Percentiles rank a stretch among this genome's conserved stretches.
Conservation (phyloP, 2,888 invertebrate species). For the Hesperia comma region DNA sequence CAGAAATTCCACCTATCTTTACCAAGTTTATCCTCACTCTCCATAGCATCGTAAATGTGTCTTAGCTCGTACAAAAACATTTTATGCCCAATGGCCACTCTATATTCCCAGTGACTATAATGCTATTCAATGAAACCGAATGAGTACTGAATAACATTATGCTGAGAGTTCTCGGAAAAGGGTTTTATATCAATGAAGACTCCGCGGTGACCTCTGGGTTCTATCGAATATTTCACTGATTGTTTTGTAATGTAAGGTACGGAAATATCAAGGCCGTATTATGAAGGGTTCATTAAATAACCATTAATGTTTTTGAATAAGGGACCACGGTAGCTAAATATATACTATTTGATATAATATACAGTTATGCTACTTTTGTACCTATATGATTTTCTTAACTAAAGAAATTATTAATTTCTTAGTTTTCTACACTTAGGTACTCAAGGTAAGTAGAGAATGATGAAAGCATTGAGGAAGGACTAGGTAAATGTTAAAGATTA, state of each 20-base stretch:
- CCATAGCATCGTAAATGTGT: constrained; percentile 17
- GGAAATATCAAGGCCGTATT: neutral
- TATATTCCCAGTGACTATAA: constrained; percentile 48
- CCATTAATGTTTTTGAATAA: no score
- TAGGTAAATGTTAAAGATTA: no score
- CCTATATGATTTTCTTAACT: no score
- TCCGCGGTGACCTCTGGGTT: constrained; percentile 42
- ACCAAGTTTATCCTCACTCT: constrained; percentile 10
- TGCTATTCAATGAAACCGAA: constrained; percentile 65
- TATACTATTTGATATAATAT: no score
- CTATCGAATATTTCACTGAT: constrained; percentile 26
- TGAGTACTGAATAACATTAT: constrained; percentile 69
- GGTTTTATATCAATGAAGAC: constrained; percentile 35
- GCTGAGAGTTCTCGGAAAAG: constrained; percentile 60
- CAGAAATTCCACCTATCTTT: neutral
- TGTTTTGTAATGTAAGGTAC: constrained; percentile 7
- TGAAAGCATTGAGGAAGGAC: no score
- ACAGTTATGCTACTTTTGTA: no score
- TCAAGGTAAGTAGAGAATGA: no score
- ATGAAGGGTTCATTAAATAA: no score
- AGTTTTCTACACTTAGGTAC: no score
- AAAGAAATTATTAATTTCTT: no score
- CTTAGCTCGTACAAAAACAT: constrained; percentile 16
- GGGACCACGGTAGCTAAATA: no score
- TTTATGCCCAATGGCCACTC: constrained; percentile 23